These are phyloP conservation scores for Pentamera pediparva DNA, from an alignment of 53 echinoderm and acorn worm genomes.

Conservation along the genomic window DNA sequence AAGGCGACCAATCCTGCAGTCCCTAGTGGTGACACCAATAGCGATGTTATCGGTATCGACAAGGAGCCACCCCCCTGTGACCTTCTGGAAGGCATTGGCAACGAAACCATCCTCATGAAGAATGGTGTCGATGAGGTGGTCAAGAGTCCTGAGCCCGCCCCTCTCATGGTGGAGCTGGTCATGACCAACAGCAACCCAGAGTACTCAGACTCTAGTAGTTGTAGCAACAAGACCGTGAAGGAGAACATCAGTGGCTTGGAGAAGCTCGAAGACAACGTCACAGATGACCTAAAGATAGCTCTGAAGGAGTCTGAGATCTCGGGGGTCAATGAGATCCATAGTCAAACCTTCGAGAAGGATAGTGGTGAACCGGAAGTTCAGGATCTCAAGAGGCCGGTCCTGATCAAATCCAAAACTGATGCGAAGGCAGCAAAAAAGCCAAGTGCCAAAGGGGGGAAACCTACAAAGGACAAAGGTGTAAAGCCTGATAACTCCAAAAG, in stretches of 20 bases:
- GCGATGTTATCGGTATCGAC: conserved; percentile 5
- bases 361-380: not conserved
- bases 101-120: not conserved
- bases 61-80: conserved; percentile 31
- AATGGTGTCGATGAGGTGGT: conserved; percentile 1
- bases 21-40: not conserved
- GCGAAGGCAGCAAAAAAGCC: no score
- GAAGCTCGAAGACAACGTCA: not conserved
- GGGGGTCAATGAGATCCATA: not conserved
- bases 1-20: conserved; percentile 4
- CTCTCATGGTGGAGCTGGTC: conserved; percentile 20
- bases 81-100: conserved; percentile 45
- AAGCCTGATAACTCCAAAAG: no score
- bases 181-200: conserved; percentile 2
- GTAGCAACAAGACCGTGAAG: conserved; percentile 38
- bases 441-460: no score
- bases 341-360: not conserved
- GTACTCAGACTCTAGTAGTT: conserved; percentile 48
- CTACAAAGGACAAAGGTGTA: not conserved
- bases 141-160: not conserved
- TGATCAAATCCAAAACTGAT: no score
- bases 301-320: not conserved
- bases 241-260: conserved; percentile 12
- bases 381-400: not conserved
- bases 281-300: not conserved